Evolutionary conservation across 1,140 invertebrate species (phyloP).

Genomic region (Zaprionus ornatus): DNA sequence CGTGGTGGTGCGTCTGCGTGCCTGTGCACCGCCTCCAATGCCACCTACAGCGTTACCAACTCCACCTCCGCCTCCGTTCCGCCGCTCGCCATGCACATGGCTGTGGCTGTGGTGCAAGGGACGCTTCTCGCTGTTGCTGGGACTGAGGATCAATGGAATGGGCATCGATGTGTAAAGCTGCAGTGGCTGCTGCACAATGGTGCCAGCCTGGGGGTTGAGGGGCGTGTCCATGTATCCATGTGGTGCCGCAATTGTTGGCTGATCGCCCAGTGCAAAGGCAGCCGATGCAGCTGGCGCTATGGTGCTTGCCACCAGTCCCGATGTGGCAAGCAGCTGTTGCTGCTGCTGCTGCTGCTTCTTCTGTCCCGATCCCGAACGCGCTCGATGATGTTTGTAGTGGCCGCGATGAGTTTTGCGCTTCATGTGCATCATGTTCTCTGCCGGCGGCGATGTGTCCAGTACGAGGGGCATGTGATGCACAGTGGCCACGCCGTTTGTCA

Average conservation of each 20-base stretch:
- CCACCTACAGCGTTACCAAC: not conserved
- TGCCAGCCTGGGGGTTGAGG: constrained; percentile 66
- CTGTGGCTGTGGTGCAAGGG: constrained; percentile 61
- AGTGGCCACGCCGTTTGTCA: constrained; percentile 1
- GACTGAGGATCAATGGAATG: constrained; percentile 76
- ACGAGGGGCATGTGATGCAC: constrained; percentile 55
- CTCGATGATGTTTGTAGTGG: constrained; percentile 74
- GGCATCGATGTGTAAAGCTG: constrained; percentile 79
- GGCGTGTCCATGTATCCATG: constrained; percentile 73
- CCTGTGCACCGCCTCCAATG: constrained; percentile 34
- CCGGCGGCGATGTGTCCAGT: constrained; percentile 64
- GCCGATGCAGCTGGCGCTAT: not conserved
- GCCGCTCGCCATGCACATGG: constrained; percentile 64
- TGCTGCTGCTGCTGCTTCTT: constrained; percentile 35
- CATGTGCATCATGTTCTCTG: constrained; percentile 45
- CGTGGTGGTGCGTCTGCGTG: constrained; percentile 65
- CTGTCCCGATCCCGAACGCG: constrained; percentile 24
- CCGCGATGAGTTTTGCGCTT: constrained; percentile 74
- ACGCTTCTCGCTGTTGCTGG: constrained; percentile 74
- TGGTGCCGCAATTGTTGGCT: constrained; percentile 34
- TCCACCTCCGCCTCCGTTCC: constrained; percentile 11
- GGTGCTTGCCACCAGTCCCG: not conserved
- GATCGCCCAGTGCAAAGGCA: constrained; percentile 40
- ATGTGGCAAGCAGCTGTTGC: too few relatives aligned
- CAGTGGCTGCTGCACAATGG: constrained; percentile 68